Evolutionary conservation across 92 coral and sea anemone genomes (phyloP).

Genomic region (Diadumene lineata): DNA sequence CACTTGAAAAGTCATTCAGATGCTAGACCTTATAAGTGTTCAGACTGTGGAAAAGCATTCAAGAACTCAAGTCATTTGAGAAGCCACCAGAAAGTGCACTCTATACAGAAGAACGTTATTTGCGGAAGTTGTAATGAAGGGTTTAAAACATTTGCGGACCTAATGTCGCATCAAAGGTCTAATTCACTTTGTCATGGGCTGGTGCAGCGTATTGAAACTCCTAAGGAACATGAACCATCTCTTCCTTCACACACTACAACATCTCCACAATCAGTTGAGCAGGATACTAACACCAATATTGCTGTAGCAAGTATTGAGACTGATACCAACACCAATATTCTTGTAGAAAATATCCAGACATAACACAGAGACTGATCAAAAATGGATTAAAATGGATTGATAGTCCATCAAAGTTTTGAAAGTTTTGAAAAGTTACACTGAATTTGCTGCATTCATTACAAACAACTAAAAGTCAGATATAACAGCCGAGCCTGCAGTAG

Average conservation of each 20-base stretch:
- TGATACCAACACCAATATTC: too few species aligned
- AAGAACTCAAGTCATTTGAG: conserved; percentile 37
- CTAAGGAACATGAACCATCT: neutral
- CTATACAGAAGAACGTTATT: conserved; percentile 7
- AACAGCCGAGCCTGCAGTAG: too few species aligned
- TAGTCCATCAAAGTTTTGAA: too few species aligned
- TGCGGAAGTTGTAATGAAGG: conserved; percentile 27
- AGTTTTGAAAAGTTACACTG: too few species aligned
- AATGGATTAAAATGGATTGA: too few species aligned
- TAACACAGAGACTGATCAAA: too few species aligned
- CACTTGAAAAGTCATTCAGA: conserved; percentile 29
- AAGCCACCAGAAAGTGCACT: conserved; percentile 20
- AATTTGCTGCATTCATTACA: too few species aligned
- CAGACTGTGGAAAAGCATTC: conserved; percentile 27
- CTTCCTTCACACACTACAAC: neutral
- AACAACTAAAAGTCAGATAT: too few species aligned
- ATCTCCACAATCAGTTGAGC: neutral
- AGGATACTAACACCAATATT: too few species aligned
- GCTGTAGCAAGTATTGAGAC: too few species aligned
- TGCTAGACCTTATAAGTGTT: conserved; percentile 33
- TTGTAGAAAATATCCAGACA: too few species aligned
- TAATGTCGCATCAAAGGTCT: conserved; percentile 19
- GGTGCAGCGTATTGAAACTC: neutral
- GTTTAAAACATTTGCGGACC: conserved; percentile 16
- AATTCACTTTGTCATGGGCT: conserved; percentile 13